Evolutionary conservation across 2,113 vertebrate species (phyloP).

Genomic region (Anhinga anhinga): DNA sequence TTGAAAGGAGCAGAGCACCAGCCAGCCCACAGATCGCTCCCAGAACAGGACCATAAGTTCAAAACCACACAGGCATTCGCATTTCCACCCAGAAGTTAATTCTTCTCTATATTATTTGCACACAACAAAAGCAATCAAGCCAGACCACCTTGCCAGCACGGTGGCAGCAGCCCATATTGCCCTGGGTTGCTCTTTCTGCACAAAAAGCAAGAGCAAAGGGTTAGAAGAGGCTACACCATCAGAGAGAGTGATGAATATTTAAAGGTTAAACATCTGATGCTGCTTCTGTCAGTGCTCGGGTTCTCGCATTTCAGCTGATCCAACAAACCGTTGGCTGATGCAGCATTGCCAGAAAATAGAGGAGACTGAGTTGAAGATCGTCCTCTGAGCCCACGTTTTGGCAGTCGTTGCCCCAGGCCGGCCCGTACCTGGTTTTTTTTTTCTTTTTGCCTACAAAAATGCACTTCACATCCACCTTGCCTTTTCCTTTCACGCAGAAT

Average conservation of each 20-base stretch:
- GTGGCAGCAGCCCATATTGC: background rate
- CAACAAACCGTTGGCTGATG: conserved; percentile 30
- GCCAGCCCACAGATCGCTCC: background rate
- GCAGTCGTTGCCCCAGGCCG: background rate
- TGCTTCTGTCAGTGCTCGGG: background rate
- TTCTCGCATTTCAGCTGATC: conserved; percentile 55
- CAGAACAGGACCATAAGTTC: background rate
- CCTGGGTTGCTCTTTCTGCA: background rate
- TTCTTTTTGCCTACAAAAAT: background rate
- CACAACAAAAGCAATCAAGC: background rate
- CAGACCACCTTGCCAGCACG: rapidly evolving
- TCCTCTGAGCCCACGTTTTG: background rate
- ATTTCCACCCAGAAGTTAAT: background rate
- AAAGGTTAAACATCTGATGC: conserved; percentile 47
- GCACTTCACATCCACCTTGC: background rate
- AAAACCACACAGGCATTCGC: background rate
- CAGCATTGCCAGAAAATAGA: background rate
- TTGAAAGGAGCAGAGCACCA: background rate
- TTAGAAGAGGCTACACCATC: background rate
- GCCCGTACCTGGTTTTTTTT: background rate
- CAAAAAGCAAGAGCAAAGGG: conserved; percentile 3
- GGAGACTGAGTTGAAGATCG: background rate
- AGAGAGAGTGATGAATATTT: conserved; percentile 47
- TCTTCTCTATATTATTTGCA: background rate
- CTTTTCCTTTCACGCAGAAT: background rate